A percentile compares a stretch with the other conserved stretches of the same genome.
These are phyloP conservation scores for Diabrotica virgifera DNA, from an alignment of 1,140 invertebrate genomes.

Conservation along the genomic window DNA sequence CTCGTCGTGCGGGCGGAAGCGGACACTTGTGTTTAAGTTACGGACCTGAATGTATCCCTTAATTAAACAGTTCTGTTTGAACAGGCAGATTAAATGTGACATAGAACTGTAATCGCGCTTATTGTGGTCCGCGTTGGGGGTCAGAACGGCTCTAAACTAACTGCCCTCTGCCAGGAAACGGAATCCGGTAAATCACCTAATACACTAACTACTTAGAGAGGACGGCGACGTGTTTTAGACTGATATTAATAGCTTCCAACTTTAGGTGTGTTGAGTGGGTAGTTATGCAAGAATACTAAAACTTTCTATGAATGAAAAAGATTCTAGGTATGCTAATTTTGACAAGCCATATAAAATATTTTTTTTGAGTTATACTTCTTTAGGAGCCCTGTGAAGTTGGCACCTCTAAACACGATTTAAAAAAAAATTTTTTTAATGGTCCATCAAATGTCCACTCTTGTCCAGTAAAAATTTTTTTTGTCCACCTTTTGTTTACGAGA, in stretches of 20 bases:
- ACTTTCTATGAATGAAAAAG: too few relatives aligned
- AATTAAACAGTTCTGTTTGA: slow-evolving; percentile 52
- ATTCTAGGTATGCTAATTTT: too few relatives aligned
- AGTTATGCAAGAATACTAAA: too few relatives aligned
- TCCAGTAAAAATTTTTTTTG: too few relatives aligned
- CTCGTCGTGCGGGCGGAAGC: slow-evolving; percentile 29
- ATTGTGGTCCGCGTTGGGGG: slow-evolving; percentile 45
- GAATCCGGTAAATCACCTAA: slow-evolving; percentile 16
- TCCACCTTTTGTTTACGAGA: too few relatives aligned
- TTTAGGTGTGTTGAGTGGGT: not conserved
- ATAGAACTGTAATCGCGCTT: slow-evolving; percentile 51
- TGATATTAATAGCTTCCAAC: slow-evolving; percentile 4
- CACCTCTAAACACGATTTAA: too few relatives aligned
- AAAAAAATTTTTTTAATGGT: too few relatives aligned
- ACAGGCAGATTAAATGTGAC: slow-evolving; percentile 52
- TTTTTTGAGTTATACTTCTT: too few relatives aligned
- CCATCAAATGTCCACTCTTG: too few relatives aligned
- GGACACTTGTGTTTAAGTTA: slow-evolving; percentile 52
- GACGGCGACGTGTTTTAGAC: not conserved
- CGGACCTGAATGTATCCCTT: slow-evolving; percentile 48
- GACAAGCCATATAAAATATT: too few relatives aligned
- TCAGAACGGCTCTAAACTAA: slow-evolving; percentile 26
- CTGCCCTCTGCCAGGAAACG: slow-evolving; percentile 8
- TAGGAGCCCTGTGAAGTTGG: too few relatives aligned
- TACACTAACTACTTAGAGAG: slow-evolving; percentile 8